These are phyloP conservation scores for Xiphorhynchus elegans DNA, from an alignment of 2,113 vertebrate species.

Conservation along the genomic window DNA sequence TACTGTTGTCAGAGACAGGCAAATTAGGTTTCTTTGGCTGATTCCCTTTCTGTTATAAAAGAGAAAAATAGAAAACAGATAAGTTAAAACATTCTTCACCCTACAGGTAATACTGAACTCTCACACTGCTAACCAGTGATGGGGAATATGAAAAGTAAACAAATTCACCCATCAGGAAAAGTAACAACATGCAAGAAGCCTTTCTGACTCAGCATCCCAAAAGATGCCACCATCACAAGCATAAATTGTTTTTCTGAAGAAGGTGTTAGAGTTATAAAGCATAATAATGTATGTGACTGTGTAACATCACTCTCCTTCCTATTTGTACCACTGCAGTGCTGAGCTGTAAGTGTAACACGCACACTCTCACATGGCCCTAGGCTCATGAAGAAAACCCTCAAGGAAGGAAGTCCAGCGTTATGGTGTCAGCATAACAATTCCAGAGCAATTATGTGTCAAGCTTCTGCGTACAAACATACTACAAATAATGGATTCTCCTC, in stretches of 20 bases:
- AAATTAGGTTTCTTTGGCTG: neutral
- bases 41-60: neutral
- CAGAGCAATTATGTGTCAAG: neutral
- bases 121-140: neutral
- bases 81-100: neutral
- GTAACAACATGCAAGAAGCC: neutral
- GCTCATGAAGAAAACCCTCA: neutral
- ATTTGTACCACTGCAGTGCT: neutral
- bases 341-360: rapidly evolving
- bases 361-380: neutral
- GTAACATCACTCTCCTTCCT: neutral
- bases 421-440: neutral
- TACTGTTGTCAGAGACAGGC: neutral
- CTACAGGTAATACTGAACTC: neutral
- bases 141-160: neutral
- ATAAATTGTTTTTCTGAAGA: neutral
- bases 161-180: rapidly evolving
- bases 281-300: neutral
- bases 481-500: neutral
- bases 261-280: neutral
- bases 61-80: neutral
- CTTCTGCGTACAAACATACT: neutral
- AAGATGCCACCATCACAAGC: neutral
- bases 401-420: neutral
- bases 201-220: neutral